Evolutionary conservation across 2,888 invertebrate genomes (phyloP).

Genomic region (Erebia palarica): DNA sequence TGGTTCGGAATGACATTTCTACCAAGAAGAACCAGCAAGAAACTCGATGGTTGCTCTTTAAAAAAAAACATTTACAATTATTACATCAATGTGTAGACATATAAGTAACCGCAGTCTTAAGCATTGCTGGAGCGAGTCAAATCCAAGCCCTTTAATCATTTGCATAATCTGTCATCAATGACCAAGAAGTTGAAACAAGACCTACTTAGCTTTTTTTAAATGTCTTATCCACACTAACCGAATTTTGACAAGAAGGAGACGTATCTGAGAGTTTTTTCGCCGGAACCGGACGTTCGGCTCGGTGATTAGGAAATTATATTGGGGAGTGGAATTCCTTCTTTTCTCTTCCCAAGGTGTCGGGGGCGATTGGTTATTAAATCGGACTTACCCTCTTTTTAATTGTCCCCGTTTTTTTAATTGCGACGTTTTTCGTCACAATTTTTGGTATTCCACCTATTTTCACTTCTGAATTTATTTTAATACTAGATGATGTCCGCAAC

Average conservation of each 20-base stretch:
- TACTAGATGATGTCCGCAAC: too few relatives aligned
- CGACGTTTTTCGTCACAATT: constrained; percentile 5
- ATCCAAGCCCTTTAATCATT: too few relatives aligned
- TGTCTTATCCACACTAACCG: constrained; percentile 58
- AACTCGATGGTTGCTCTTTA: too few relatives aligned
- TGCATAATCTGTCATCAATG: too few relatives aligned
- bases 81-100: too few relatives aligned
- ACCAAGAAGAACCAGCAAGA: too few relatives aligned
- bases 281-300: constrained; percentile 78
- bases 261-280: constrained; percentile 64
- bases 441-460: background rate
- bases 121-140: too few relatives aligned
- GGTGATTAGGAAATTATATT: constrained; percentile 81
- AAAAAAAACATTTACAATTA: too few relatives aligned
- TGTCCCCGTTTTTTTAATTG: constrained; percentile 53
- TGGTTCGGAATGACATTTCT: too few relatives aligned
- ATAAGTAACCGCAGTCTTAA: too few relatives aligned
- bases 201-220: constrained; percentile 33
- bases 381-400: constrained; percentile 73
- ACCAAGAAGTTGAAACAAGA: too few relatives aligned
- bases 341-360: constrained; percentile 67
- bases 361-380: constrained; percentile 78
- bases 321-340: constrained; percentile 64
- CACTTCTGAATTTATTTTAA: background rate
- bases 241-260: constrained; percentile 56